Evolutionary conservation across 2,797 vertebrate species (phyloP), one percentile per base, ranked within the genome.

Genomic region (Scarus forsteni): DNA sequence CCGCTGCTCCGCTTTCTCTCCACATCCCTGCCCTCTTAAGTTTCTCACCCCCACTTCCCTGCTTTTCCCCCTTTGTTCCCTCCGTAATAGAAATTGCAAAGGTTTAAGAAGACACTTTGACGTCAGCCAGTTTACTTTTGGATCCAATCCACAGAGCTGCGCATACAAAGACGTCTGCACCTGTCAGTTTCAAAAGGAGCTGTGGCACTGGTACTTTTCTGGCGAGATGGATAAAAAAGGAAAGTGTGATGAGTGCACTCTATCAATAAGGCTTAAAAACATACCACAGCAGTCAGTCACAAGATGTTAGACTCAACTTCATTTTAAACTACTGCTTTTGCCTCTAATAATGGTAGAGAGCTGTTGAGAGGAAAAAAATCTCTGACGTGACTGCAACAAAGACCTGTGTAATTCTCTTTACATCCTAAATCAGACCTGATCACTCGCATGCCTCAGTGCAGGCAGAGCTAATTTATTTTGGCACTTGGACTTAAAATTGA

Each of bases 91-190:
- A 67, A 67, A 52, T 16, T 3, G 11, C 38, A 54, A 46, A 45
- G 1, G 2, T 71, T 64, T 73, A 73, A 53, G 39, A 51, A 39
- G 27, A 59, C 46, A 42, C 49, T 56, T 73, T 71, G 68, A 73
- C 40, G 35, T 75, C 71, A 73, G 56, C 45, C 12, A 1, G 43
- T 66, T 57, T 70, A 63, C 39, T 35, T 58, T 60, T 45, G 36
- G n/a, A 64, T 73, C 27, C 40, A 48, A 59, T 55, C 60, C 1
- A 8, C 44, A 42, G 62, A 73, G 60, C 58, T 35, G 16, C 40
- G 56, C 36, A 15, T 13, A 59, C 45, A 38, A 39, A 58, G 44
- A 39, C 39, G 6, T 27, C 52, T 57, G 45, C 34, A 66, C 66
- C 61, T 45, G 7, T 56, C 54, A 67, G 0, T 62, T 70, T 49